These are phyloP conservation scores for Peucedramus taeniatus DNA, from an alignment of 2,113 vertebrate species.

Conservation along the genomic window DNA sequence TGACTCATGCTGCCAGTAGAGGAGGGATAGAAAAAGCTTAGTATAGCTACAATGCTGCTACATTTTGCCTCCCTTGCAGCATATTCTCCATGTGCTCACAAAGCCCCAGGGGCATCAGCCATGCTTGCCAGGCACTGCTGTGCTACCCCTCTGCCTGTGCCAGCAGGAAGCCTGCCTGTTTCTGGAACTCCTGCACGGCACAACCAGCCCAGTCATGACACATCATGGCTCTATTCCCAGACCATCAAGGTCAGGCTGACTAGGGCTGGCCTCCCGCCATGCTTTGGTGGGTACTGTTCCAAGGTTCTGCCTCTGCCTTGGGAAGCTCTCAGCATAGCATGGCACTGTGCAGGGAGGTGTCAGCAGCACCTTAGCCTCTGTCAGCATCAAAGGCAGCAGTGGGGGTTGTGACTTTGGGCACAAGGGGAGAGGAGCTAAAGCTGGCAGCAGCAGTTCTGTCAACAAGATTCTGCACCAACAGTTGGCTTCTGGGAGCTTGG, in stretches of 20 bases:
- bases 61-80: neutral
- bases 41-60: neutral
- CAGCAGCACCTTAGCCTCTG: neutral
- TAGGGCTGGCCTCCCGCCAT: conserved; percentile 3
- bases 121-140: neutral
- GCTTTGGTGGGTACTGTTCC: conserved; percentile 34
- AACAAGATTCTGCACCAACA: neutral
- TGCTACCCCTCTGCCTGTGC: neutral
- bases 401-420: neutral
- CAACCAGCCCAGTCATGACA: conserved; percentile 18
- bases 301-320: conserved; percentile 9
- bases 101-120: neutral
- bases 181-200: neutral
- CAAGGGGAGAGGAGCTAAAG: neutral
- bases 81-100: neutral
- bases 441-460: neutral
- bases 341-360: neutral
- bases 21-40: neutral
- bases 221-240: conserved; percentile 47
- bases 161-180: neutral
- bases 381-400: neutral
- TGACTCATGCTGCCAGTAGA: neutral
- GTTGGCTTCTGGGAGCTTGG: neutral
- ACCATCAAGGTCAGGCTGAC: conserved; percentile 54
- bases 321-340: neutral